These are phyloP conservation scores for Trachops cirrhosus DNA, from an alignment of 2,797 vertebrate genomes.

Conservation along the genomic window DNA sequence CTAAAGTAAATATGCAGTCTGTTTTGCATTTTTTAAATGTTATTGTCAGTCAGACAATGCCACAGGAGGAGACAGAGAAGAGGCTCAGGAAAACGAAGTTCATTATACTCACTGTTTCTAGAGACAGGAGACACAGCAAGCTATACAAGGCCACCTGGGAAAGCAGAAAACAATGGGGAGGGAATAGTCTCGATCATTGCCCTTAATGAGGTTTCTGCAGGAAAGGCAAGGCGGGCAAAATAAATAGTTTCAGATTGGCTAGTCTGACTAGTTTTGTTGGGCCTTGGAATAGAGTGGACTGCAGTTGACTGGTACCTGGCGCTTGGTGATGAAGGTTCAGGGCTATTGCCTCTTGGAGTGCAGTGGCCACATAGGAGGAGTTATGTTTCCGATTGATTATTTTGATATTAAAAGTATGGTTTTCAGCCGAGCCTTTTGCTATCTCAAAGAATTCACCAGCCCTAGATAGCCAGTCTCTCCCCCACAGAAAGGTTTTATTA, in stretches of 20 bases:
- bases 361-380: neutral
- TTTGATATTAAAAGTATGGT: neutral
- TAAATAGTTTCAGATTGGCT: neutral
- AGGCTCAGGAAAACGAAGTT: neutral
- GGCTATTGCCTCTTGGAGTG: neutral
- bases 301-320: neutral
- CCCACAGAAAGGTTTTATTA: neutral
- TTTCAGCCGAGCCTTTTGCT: neutral
- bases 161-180: neutral
- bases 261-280: neutral
- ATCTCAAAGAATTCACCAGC: neutral
- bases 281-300: neutral
- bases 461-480: neutral
- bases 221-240: neutral
- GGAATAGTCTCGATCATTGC: neutral
- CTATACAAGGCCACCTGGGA: too few species aligned
- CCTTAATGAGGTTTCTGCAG: neutral
- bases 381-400: neutral
- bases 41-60: neutral
- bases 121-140: neutral
- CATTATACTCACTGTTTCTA: neutral
- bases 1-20: neutral
- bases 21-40: neutral
- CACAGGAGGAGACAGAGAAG: neutral
- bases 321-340: neutral